Evolutionary conservation across 2,797 vertebrate genomes (phyloP).

Genomic region (Myripristis jacobus): DNA sequence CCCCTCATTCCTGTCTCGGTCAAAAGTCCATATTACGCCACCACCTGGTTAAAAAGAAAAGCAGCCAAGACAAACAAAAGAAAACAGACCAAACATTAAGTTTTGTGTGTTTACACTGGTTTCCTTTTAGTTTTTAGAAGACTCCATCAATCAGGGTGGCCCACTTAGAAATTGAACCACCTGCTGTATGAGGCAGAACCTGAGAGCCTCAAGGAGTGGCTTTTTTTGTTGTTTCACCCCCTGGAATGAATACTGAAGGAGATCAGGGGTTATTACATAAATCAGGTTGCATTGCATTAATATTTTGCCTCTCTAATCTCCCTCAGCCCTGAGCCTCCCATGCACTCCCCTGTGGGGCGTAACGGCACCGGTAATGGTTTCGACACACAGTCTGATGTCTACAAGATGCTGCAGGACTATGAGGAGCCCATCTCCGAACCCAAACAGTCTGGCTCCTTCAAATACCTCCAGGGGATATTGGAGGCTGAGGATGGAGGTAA

Average conservation of each 20-base stretch:
- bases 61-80: neutral
- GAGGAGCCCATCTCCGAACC: conserved; percentile 89
- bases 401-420: conserved; percentile 95
- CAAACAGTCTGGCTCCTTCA: conserved; percentile 97
- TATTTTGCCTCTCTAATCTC: conserved; percentile 21
- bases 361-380: conserved; percentile 80
- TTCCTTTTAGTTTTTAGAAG: neutral
- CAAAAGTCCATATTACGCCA: conserved; percentile 34
- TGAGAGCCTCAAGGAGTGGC: neutral
- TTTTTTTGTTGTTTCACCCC: neutral
- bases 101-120: neutral
- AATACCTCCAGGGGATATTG: conserved; percentile 95
- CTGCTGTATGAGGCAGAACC: too few relatives aligned
- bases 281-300: conserved; percentile 23
- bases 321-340: conserved; percentile 86
- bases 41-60: conserved; percentile 11
- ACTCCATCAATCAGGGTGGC: too few relatives aligned
- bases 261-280: neutral
- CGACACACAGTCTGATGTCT: conserved; percentile 92
- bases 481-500: conserved; percentile 94
- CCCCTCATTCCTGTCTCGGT: conserved; percentile 16
- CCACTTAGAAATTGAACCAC: too few relatives aligned
- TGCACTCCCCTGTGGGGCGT: conserved; percentile 79
- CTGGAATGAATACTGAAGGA: neutral
- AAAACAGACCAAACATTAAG: too few relatives aligned